Evolutionary conservation across 2,797 vertebrate genomes (phyloP).

Genomic region (Melanotaenia boesemani): DNA sequence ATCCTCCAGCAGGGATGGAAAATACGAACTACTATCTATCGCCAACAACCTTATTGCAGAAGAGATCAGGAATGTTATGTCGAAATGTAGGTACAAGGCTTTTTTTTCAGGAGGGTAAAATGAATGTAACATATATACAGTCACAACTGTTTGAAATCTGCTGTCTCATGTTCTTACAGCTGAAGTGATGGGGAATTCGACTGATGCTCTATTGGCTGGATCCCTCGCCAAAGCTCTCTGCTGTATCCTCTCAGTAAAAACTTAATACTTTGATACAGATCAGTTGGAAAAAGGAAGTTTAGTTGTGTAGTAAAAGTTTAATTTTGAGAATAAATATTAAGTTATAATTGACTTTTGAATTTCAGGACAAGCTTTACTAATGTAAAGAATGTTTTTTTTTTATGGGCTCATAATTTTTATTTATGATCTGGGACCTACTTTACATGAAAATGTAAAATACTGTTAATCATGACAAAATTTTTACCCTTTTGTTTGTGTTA

Average conservation of each 20-base stretch:
- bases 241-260: slow-evolving; percentile 90
- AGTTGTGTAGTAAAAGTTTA: not conserved
- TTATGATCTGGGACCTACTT: too few relatives aligned
- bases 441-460: too few relatives aligned
- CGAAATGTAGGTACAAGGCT: slow-evolving; percentile 83
- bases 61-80: slow-evolving; percentile 92
- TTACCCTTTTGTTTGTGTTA: too few relatives aligned
- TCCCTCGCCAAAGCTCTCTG: slow-evolving; percentile 96
- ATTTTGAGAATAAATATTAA: not conserved
- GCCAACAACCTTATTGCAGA: slow-evolving; percentile 91
- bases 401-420: too few relatives aligned
- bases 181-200: slow-evolving; percentile 90
- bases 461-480: too few relatives aligned
- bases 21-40: slow-evolving; percentile 92
- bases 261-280: not conserved
- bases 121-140: not conserved
- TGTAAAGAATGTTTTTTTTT: too few relatives aligned
- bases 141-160: not conserved
- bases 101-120: not conserved
- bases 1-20: slow-evolving; percentile 90
- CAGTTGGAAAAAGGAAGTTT: not conserved
- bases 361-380: too few relatives aligned
- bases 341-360: too few relatives aligned
- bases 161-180: slow-evolving; percentile 74
- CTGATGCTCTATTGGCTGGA: slow-evolving; percentile 92